These are phyloP conservation scores for Vulpes ferrilata DNA, from an alignment of 2,113 vertebrate species.

Conservation along the genomic window DNA sequence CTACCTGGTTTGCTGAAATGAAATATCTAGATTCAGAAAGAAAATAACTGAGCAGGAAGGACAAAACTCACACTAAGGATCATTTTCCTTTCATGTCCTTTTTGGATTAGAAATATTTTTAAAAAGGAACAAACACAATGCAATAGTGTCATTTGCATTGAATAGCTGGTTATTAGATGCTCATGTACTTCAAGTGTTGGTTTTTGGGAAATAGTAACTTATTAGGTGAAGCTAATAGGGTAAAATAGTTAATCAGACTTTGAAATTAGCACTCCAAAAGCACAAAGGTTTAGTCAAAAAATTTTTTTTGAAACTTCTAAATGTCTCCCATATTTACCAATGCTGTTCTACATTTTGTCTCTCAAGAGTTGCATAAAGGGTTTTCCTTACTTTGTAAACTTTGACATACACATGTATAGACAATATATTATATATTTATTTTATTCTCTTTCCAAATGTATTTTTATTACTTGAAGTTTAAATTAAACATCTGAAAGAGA, in stretches of 20 bases:
- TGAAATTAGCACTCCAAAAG: conserved; percentile 26
- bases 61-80: neutral
- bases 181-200: neutral
- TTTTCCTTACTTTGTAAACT: neutral
- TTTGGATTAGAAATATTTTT: neutral
- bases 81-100: neutral
- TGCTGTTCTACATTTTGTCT: neutral
- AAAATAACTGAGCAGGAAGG: neutral
- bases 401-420: neutral
- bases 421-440: neutral
- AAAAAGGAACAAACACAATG: neutral
- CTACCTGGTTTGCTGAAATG: neutral
- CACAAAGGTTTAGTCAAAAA: neutral
- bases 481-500: neutral
- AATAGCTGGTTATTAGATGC: neutral
- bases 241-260: conserved; percentile 45
- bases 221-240: neutral
- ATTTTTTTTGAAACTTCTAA: neutral
- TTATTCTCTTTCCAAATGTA: neutral
- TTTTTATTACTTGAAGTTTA: conserved; percentile 51
- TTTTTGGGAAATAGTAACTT: conserved; percentile 47
- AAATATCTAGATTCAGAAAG: conserved; percentile 9
- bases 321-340: neutral
- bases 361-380: neutral
- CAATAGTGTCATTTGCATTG: neutral